Evolutionary conservation across 2,888 invertebrate species (phyloP), one percentile per base, ranked within the genome.

Genomic region (Lepidocyrtoides sp.): DNA sequence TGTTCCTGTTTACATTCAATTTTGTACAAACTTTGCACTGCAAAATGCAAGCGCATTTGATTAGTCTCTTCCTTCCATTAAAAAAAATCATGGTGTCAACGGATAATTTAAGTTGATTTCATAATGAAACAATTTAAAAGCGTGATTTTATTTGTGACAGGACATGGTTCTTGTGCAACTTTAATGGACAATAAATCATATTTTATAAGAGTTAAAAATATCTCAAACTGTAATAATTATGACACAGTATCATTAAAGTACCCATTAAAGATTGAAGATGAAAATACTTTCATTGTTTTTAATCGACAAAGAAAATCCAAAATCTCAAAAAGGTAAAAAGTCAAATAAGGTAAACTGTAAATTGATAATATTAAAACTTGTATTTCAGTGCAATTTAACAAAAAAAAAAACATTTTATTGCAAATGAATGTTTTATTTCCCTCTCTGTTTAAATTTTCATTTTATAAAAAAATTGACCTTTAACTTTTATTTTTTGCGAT

Each of bases 271-370:
- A 23, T 10, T 72, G 17, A 32, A n/a, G 5, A 75, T 75, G 48
- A 75, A 69, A 75, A 75, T 75, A 75, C 72, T 75, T 75, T 75
- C 44, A 48, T 72, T 75, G 26, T 26, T n/a, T n/a, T n/a, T 26
- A 23, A 14, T 23, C 23, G n/a, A 23, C 23, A 8, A 44, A 20
- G 5, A 48, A 20, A 26, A 48, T 26, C 14, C 72, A 26, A 41
- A 66, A 41, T 48, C 0, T 10, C 0, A 1, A 48, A 75, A 75
- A 48, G 1, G 5, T 75, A 36, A 23, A 72, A 63, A 8, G 48
- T 48, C 20, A 57, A 41, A 8, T 41, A 8, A 60, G 60, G 57
- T 23, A 10, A 54, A 17, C 14, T 14, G n/a, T 36, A 36, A 36
- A 36, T 36, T 36, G n/a, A n/a, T n/a, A n/a, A n/a, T n/a, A n/a